These are phyloP conservation scores for Pseudochirops cupreus DNA, from an alignment of 2,797 vertebrate genomes.

Conservation along the genomic window DNA sequence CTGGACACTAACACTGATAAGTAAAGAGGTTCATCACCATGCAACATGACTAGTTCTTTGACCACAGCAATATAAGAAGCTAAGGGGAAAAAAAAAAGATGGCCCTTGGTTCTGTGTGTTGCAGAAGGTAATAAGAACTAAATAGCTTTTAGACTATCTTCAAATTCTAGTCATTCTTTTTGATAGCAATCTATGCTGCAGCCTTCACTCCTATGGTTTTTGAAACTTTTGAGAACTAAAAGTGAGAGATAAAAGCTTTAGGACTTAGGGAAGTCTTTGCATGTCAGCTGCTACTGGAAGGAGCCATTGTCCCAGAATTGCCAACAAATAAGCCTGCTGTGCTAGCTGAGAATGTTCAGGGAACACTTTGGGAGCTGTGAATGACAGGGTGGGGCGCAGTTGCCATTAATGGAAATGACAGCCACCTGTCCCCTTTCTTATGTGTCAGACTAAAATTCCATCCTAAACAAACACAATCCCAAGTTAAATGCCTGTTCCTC, in stretches of 20 bases:
- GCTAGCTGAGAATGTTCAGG: slow-evolving; percentile 15
- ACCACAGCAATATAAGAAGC: not conserved
- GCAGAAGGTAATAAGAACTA: not conserved
- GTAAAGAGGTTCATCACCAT: not conserved
- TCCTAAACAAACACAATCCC: not conserved
- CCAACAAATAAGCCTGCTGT: not conserved
- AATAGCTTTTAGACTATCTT: not conserved
- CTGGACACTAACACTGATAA: not conserved
- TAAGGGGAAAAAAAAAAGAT: not conserved
- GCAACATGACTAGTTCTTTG: not conserved
- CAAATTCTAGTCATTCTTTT: not conserved
- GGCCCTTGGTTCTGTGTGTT: not conserved
- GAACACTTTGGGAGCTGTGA: not conserved
- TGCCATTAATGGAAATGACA: slow-evolving; percentile 50
- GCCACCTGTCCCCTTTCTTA: slow-evolving; percentile 54
- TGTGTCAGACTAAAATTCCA: slow-evolving; percentile 37
- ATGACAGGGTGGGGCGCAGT: slow-evolving; percentile 20
- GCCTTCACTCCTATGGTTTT: not conserved
- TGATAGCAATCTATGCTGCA: not conserved
- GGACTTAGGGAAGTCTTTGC: slow-evolving; percentile 3
- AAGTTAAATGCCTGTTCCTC: not conserved
- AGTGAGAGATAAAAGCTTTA: slow-evolving; percentile 1
- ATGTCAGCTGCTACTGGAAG: not conserved
- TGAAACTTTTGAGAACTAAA: slow-evolving; percentile 12
- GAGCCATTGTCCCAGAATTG: slow-evolving; percentile 28